Evolutionary conservation across 2,797 vertebrate species (phyloP).

Genomic region (Pantherophis vulpinus): DNA sequence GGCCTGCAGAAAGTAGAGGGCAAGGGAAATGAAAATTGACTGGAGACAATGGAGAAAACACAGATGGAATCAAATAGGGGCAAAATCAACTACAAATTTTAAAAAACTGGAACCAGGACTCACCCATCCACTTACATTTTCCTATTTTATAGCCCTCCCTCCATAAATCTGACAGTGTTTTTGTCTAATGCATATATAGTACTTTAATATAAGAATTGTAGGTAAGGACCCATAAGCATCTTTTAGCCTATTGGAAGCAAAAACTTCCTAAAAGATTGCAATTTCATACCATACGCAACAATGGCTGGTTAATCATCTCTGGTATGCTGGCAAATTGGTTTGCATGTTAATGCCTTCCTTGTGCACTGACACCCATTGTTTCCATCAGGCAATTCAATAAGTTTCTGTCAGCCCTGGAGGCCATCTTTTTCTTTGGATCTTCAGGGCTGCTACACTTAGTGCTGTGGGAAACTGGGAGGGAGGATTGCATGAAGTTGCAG

Average conservation of each 20-base stretch:
- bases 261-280: neutral
- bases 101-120: neutral
- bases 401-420: neutral
- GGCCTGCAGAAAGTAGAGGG: neutral
- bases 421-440: no score
- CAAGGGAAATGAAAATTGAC: neutral
- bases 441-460: no score
- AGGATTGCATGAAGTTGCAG: no score
- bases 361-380: neutral
- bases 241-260: neutral
- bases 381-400: neutral
- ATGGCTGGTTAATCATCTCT: neutral
- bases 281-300: neutral
- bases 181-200: neutral
- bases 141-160: neutral
- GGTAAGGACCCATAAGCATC: neutral
- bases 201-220: neutral
- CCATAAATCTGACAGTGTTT: no score
- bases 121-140: neutral
- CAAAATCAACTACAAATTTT: neutral
- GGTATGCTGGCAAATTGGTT: neutral
- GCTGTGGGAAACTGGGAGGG: no score
- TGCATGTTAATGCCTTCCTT: neutral
- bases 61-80: neutral
- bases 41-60: neutral